Base-by-base conservation (phyloP, 2,888 invertebrate species). In the Melanchra persicariae region DNA sequence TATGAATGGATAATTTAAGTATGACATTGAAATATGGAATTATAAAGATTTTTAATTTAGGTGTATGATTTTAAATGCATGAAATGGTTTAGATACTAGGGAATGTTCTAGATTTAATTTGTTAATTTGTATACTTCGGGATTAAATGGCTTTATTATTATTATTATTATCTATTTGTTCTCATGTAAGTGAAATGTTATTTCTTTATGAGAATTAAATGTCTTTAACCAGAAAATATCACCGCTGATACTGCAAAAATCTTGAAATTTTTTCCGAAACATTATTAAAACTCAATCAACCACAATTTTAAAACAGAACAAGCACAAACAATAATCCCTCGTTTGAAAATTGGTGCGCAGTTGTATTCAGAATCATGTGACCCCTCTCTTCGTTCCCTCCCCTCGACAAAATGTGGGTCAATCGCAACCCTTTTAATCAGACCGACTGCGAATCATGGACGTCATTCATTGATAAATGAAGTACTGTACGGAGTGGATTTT, bases 321-420 rank as follows among this genome's bases (percentile, higher is more conserved):
- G 45, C 61, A n/a, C 22, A 61, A 66, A 77, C 45, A 52, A 66
- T 63, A 49, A 49, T 45, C 54, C 34, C 37, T 58, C 52, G 55
- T 78, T 62, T 49, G 57, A 26, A n/a, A 71, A 59, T 78, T 69
- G 24, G 70, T 62, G 40, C 51, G 66, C 47, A 52, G n/a, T 59
- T 65, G 57, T 68, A 37, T 59, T 73, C 70, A 64, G 70, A 79
- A 83, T 74, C 63, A 66, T 51, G 37, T 26, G 34, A 26, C 24
- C 22, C 15, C 15, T 8, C 19, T 0, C 19, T 37, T 19, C 2
- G 17, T n/a, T 19, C 8, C n/a, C 19, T 17, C n/a, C 17, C 45
- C 12, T 63, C 9, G 30, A 34, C 51, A 61, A 55, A 68, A 83
- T 81, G 26, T 77, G 78, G 81, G 84, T 82, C 79, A 85, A 84